These are phyloP conservation scores for Odontomachus brunneus DNA, from an alignment of 1,140 invertebrate genomes.

Conservation along the genomic window DNA sequence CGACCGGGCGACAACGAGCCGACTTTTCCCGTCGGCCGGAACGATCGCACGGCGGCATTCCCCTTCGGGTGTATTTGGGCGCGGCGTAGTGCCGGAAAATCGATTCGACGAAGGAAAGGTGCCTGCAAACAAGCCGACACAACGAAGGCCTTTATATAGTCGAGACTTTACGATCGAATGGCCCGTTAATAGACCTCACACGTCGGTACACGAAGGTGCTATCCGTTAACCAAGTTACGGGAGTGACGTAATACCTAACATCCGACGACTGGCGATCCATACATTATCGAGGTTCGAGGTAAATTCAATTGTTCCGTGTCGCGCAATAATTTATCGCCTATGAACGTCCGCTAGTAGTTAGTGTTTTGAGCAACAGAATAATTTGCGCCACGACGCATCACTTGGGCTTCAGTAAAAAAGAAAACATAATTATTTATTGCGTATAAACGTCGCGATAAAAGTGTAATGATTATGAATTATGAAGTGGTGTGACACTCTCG, in stretches of 20 bases:
- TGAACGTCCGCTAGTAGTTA: conserved; percentile 28
- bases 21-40: background rate
- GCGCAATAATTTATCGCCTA: conserved; percentile 48
- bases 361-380: conserved; percentile 20
- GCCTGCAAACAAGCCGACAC: conserved; percentile 68
- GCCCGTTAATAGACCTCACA: conserved; percentile 75
- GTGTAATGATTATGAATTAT: conserved; percentile 6
- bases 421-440: conserved; percentile 23
- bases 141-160: conserved; percentile 60
- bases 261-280: conserved; percentile 46
- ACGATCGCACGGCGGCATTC: conserved; percentile 34
- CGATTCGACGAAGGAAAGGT: conserved; percentile 65
- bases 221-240: conserved; percentile 48
- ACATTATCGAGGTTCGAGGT: conserved; percentile 39
- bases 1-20: background rate
- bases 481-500: background rate
- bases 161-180: conserved; percentile 71
- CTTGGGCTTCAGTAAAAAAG: background rate
- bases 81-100: conserved; percentile 64
- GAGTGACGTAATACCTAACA: conserved; percentile 48
- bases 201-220: conserved; percentile 49
- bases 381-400: background rate
- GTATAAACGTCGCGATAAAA: conserved; percentile 19
- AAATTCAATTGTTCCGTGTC: conserved; percentile 42
- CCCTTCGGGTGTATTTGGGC: conserved; percentile 35